Percentiles rank a stretch among this genome's conserved stretches.
Evolutionary conservation across 2,113 vertebrate genomes (phyloP).

Genomic region (Accipiter virgatus): DNA sequence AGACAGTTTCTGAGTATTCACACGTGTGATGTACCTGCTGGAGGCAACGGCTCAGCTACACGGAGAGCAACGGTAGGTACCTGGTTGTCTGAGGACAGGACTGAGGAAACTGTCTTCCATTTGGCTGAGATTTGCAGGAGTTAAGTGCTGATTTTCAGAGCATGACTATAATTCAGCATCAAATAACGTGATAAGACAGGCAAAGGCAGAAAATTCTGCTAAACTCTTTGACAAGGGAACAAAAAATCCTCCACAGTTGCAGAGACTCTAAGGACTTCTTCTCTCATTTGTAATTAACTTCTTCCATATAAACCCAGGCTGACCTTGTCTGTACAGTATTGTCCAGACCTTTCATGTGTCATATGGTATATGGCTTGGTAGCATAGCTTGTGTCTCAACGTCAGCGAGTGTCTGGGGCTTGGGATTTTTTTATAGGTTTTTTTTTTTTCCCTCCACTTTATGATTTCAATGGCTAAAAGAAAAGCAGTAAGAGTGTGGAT

Average conservation of each 20-base stretch:
- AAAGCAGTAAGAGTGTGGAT: not conserved
- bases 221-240: slow-evolving; percentile 26
- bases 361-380: not conserved
- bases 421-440: not conserved
- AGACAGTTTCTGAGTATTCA: not conserved
- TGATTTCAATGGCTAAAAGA: not conserved
- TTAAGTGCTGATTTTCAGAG: slow-evolving; percentile 12
- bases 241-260: slow-evolving; percentile 27
- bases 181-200: slow-evolving; percentile 29
- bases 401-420: not conserved
- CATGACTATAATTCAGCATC: slow-evolving; percentile 1
- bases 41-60: not conserved
- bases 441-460: not conserved
- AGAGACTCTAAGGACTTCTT: slow-evolving; percentile 12
- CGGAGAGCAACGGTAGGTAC: accelerated
- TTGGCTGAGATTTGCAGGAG: not conserved
- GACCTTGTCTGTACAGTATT: slow-evolving; percentile 17
- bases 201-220: slow-evolving; percentile 21
- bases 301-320: slow-evolving; percentile 2
- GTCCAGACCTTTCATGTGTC: slow-evolving; percentile 10
- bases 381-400: not conserved
- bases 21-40: accelerated
- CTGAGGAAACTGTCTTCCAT: not conserved
- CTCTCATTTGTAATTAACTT: slow-evolving; percentile 55
- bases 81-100: not conserved